Conservation (phyloP, 2,888 invertebrate genomes). For the Drosophila putrida region DNA sequence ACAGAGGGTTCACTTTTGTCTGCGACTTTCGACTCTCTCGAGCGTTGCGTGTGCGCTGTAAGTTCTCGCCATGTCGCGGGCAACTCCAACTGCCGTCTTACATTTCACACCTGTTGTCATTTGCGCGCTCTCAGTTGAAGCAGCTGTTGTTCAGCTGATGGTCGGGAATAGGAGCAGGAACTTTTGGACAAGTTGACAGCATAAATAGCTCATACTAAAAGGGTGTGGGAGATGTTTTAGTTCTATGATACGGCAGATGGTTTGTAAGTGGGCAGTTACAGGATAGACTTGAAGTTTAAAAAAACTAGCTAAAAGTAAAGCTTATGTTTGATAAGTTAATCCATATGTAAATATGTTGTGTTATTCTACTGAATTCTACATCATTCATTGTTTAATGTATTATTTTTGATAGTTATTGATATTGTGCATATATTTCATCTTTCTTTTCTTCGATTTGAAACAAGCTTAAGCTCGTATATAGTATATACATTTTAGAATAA, state of each 20-base stretch:
- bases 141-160: slow-evolving; percentile 44
- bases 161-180: slow-evolving; percentile 14
- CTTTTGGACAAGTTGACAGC: slow-evolving; percentile 60
- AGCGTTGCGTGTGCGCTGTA: slow-evolving; percentile 34
- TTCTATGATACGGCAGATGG: slow-evolving; percentile 41
- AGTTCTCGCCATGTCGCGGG: slow-evolving; percentile 34
- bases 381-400: too few relatives aligned
- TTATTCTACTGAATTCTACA: too few relatives aligned
- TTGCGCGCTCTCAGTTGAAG: slow-evolving; percentile 26
- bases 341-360: too few relatives aligned
- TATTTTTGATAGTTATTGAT: too few relatives aligned
- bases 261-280: not conserved
- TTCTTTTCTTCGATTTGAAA: too few relatives aligned
- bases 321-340: too few relatives aligned
- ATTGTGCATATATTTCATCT: too few relatives aligned
- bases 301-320: too few relatives aligned
- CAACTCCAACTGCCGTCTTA: slow-evolving; percentile 31
- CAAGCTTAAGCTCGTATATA: too few relatives aligned
- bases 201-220: slow-evolving; percentile 44
- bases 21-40: slow-evolving; percentile 16
- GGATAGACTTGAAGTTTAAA: too few relatives aligned
- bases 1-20: slow-evolving; percentile 30
- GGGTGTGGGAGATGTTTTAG: slow-evolving; percentile 8
- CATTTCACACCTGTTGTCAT: slow-evolving; percentile 70
- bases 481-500: too few relatives aligned